Evolutionary conservation across 2,797 vertebrate species (phyloP), one percentile per base, ranked within the genome.

Genomic region (Macropodus opercularis): DNA sequence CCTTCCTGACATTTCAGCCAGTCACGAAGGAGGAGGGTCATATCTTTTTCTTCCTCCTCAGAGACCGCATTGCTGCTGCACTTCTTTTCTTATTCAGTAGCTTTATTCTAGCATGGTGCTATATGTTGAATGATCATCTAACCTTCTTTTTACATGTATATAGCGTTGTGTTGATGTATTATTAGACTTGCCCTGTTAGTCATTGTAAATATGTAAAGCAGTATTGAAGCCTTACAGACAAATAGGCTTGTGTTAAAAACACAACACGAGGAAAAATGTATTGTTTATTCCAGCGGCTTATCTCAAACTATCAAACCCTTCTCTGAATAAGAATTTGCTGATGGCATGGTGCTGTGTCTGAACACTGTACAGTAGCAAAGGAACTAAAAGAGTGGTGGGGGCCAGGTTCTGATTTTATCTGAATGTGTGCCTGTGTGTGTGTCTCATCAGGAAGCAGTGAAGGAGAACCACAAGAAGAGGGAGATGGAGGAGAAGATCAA

Each of bases 401-500:
- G 67, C 63, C 52, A 57, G 43, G 75, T 75, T 80, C 56, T 69
- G 72, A 89, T 85, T 85, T 67, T 78, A 72, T 84, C 64, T 66
- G 36, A 68, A 26, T 77, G 40, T 41, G 21, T 77, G 59, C 64
- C 47, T 44, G 43, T 53, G 65, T 23, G 49, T 49, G 54, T 57
- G 75, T 65, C 78, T 84, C 85, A 89, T 82, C 91, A 98, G 96
- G 96, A 99, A 57, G 95, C 96, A 3, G 55, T 98, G 83, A 97
- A 95, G 90, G 97, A 98, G 83, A 99, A 98, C 90, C 92, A 95
- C 86, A 98, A 98, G 83, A 97, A 95, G 84, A 95, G 87, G 87
- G 97, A 99, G 90, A 86, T 95, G 90, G 97, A 98, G 90, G 97
- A 98, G 87, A 99, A 98, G 89, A 95, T 91, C 9, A 98, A 93